Percentiles rank a stretch among this genome's conserved stretches.
Conservation (phyloP, 2,888 invertebrate species). For the Chironomus riparius region DNA sequence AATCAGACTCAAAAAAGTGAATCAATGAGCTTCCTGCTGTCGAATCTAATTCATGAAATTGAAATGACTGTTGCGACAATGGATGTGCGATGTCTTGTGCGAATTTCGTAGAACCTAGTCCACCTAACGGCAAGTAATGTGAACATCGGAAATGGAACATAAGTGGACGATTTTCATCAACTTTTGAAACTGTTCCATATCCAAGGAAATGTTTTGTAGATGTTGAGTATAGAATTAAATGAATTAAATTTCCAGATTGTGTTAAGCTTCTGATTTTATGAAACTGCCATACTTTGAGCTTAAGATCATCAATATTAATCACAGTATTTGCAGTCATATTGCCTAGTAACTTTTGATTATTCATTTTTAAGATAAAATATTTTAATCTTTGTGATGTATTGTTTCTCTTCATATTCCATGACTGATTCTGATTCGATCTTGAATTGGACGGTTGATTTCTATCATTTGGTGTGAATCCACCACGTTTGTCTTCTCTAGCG, state of each 20-base stretch:
- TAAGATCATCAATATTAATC: background rate
- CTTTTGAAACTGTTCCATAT: background rate
- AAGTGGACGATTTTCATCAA: background rate
- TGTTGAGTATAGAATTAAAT: slow-evolving; percentile 1
- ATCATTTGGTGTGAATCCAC: background rate
- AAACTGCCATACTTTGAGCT: background rate
- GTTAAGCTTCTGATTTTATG: slow-evolving; percentile 28
- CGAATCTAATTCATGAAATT: background rate
- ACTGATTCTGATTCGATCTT: background rate
- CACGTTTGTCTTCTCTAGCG: background rate
- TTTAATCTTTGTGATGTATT: background rate
- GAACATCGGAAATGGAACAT: background rate
- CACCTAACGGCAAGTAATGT: background rate
- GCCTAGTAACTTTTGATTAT: background rate
- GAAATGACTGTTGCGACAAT: background rate
- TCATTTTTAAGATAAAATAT: background rate
- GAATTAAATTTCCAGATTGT: slow-evolving; percentile 25
- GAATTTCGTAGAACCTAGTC: background rate
- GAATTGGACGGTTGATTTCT: background rate
- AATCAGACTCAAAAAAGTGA: background rate
- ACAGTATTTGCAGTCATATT: background rate
- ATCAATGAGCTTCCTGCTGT: background rate
- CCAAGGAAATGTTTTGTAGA: background rate
- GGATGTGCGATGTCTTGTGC: background rate
- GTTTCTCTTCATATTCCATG: background rate